These are phyloP conservation scores for Scaptomyza hsui DNA, from an alignment of 1,140 invertebrate species.

Conservation along the genomic window DNA sequence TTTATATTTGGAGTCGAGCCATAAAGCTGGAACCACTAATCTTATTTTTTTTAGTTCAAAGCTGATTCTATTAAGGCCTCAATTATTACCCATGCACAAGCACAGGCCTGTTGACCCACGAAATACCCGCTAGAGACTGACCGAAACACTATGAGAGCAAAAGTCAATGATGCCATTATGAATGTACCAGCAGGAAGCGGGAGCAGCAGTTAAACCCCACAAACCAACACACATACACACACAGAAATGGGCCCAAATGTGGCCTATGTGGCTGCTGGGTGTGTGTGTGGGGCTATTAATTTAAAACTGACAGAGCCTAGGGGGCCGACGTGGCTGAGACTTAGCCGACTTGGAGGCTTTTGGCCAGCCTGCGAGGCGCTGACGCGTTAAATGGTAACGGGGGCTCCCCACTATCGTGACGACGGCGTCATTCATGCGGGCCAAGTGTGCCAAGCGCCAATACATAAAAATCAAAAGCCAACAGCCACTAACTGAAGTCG, in stretches of 20 bases:
- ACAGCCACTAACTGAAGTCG: constrained; percentile 11
- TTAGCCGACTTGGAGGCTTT: constrained; percentile 47
- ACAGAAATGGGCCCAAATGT: constrained; percentile 38
- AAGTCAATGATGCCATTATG: constrained; percentile 78
- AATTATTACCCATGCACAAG: constrained; percentile 9
- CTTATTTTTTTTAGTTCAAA: not conserved
- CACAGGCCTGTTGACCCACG: not conserved
- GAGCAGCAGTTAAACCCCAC: constrained; percentile 45
- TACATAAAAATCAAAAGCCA: constrained; percentile 76
- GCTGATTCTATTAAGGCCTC: not conserved
- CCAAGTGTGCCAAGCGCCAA: constrained; percentile 74
- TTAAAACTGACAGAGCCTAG: constrained; percentile 74
- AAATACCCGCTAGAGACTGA: constrained; percentile 21
- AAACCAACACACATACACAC: constrained; percentile 25
- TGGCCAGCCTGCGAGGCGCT: constrained; percentile 72
- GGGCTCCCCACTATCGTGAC: constrained; percentile 61
- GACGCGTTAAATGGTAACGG: constrained; percentile 78
- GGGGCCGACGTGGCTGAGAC: constrained; percentile 69
- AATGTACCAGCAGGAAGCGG: constrained; percentile 38
- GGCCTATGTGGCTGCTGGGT: constrained; percentile 32
- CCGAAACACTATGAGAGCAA: constrained; percentile 63
- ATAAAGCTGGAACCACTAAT: not conserved
- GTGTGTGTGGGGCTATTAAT: constrained; percentile 68
- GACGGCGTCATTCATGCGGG: constrained; percentile 42
- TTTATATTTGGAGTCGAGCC: not conserved